Conservation (phyloP, 2,113 vertebrate genomes). For the Orthonyx spaldingii region DNA sequence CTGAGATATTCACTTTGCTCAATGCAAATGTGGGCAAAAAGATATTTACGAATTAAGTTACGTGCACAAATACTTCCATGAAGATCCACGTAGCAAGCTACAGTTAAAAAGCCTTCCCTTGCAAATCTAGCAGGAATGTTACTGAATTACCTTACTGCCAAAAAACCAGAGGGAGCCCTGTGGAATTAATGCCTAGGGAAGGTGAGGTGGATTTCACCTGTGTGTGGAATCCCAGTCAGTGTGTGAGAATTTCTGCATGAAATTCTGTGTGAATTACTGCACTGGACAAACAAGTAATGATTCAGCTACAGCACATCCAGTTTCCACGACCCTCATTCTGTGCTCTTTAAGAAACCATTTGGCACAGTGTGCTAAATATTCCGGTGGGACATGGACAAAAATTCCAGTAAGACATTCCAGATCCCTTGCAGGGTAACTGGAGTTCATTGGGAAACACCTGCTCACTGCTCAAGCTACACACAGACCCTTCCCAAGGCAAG, state of each 20-base stretch:
- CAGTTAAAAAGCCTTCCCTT: not conserved
- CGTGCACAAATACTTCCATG: not conserved
- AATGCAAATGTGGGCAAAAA: not conserved
- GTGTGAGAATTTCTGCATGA: not conserved
- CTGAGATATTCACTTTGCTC: not conserved
- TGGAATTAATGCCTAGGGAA: not conserved
- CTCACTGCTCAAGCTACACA: not conserved
- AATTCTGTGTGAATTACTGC: not conserved
- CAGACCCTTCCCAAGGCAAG: not conserved
- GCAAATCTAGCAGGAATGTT: not conserved
- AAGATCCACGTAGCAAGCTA: not conserved
- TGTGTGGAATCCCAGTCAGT: not conserved
- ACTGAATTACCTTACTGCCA: not conserved
- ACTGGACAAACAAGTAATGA: not conserved
- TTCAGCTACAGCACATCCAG: not conserved
- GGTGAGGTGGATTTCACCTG: not conserved
- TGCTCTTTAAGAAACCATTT: not conserved
- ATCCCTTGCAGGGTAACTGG: not conserved
- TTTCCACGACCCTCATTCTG: not conserved
- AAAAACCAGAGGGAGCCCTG: not conserved
- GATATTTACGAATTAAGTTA: not conserved
- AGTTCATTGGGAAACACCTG: not conserved
- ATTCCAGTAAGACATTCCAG: not conserved
- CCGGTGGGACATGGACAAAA: not conserved
- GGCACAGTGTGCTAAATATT: not conserved